Conservation (phyloP, 2,888 invertebrate species). For the Molorchus minor region DNA sequence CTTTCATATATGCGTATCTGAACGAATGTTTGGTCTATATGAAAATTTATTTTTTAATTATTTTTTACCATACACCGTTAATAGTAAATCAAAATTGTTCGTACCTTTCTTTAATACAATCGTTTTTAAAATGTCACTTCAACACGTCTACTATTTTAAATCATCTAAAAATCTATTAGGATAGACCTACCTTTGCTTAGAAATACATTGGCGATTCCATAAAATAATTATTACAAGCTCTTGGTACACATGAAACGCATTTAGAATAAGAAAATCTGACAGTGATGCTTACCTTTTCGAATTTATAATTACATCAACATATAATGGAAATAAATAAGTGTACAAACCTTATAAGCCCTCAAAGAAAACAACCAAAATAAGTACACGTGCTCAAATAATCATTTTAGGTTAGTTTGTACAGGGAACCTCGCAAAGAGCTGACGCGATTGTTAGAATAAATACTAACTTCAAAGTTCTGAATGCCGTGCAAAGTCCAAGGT, state of each 20-base stretch:
- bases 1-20: constrained; percentile 20
- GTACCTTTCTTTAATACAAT: constrained; percentile 38
- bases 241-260: constrained; percentile 22
- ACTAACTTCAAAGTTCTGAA: too few species aligned
- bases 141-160: constrained; percentile 30
- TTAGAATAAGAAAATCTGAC: constrained; percentile 20
- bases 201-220: constrained; percentile 31
- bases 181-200: constrained; percentile 36
- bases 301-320: constrained; percentile 25
- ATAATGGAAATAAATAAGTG: constrained; percentile 31
- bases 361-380: constrained; percentile 14
- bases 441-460: too few species aligned
- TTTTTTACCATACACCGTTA: constrained; percentile 28
- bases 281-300: constrained; percentile 36
- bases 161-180: constrained; percentile 29
- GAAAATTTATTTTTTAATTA: constrained; percentile 22
- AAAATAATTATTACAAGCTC: constrained; percentile 21
- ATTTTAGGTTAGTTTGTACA: too few species aligned
- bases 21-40: constrained; percentile 7
- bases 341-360: constrained; percentile 37
- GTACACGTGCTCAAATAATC: too few species aligned
- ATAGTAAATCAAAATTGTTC: constrained; percentile 32
- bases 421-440: too few species aligned
- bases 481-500: too few species aligned
- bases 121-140: constrained; percentile 32